Percentiles rank a stretch among this genome's conserved stretches.
Conservation (phyloP, 2,888 invertebrate species). For the Chrysolina oricalcia region DNA sequence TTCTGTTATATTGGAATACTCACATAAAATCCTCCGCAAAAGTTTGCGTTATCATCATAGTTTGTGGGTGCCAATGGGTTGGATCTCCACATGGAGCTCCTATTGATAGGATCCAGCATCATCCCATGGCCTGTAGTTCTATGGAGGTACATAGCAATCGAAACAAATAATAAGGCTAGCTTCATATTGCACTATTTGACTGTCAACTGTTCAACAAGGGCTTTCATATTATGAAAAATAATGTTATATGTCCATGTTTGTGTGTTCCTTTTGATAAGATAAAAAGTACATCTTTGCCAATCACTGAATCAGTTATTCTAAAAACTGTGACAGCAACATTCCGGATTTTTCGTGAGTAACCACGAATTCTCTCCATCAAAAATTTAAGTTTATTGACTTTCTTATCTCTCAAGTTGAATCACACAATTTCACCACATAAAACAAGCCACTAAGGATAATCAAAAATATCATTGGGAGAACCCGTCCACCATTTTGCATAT, state of each 20-base stretch:
- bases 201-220: not conserved
- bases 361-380: no score
- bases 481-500: no score
- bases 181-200: not conserved
- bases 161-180: not conserved
- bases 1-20: not conserved
- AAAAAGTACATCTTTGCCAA: not conserved
- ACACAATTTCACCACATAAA: no score
- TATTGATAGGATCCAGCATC: conserved; percentile 73
- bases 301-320: not conserved
- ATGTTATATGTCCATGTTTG: no score
- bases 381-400: no score
- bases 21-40: conserved; percentile 73
- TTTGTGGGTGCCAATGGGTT: conserved; percentile 70
- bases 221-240: no score
- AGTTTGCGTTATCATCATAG: conserved; percentile 73
- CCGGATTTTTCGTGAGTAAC: no score
- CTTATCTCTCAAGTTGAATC: no score
- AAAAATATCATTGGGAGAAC: no score
- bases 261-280: not conserved
- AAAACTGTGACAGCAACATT: no score
- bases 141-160: not conserved
- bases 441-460: no score
- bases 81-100: conserved; percentile 74
- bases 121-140: conserved; percentile 72